phyloP scores from a whole-genome alignment of 2,888 invertebrate species.

The Brachyopa scutellaris region DNA sequence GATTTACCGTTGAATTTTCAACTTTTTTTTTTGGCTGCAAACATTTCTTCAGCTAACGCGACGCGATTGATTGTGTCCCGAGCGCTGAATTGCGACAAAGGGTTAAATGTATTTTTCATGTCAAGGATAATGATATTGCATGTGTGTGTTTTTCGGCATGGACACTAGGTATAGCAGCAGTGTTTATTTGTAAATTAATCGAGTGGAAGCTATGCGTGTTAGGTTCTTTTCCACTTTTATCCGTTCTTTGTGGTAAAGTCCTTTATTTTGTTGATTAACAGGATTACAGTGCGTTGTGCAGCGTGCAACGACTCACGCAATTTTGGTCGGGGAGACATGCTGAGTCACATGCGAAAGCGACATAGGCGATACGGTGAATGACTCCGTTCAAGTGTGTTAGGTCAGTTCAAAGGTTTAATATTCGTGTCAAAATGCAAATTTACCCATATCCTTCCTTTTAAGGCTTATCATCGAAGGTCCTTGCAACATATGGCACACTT shows the following conservation, averaged over 20 bases:
- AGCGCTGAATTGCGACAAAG: conserved; percentile 23
- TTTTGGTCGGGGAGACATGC: neutral
- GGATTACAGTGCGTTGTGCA: conserved; percentile 43
- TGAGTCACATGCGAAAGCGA: conserved; percentile 16
- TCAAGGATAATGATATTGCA: conserved; percentile 28
- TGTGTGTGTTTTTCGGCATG: neutral
- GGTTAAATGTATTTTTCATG: conserved; percentile 61
- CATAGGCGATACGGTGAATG: neutral
- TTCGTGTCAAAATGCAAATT: conserved; percentile 52
- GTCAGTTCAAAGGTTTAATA: conserved; percentile 34
- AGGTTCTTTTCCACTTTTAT: conserved; percentile 10
- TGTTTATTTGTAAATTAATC: conserved; percentile 44
- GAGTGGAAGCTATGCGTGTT: conserved; percentile 56
- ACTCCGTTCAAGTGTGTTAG: conserved; percentile 10
- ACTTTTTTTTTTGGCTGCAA: neutral
- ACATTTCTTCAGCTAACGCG: neutral
- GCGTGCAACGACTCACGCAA: conserved; percentile 33
- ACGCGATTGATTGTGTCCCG: neutral
- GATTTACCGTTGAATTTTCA: conserved; percentile 26
- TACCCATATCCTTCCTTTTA: neutral
- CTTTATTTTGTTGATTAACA: conserved; percentile 38
- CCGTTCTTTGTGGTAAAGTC: conserved; percentile 3
- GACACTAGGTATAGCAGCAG: neutral
- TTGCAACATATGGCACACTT: conserved; percentile 38
- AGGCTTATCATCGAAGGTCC: conserved; percentile 1